A percentile compares a stretch with the other conserved stretches of the same genome.
These are phyloP conservation scores for Xiphias gladius DNA, from an alignment of 2,113 vertebrate species.

Conservation along the genomic window DNA sequence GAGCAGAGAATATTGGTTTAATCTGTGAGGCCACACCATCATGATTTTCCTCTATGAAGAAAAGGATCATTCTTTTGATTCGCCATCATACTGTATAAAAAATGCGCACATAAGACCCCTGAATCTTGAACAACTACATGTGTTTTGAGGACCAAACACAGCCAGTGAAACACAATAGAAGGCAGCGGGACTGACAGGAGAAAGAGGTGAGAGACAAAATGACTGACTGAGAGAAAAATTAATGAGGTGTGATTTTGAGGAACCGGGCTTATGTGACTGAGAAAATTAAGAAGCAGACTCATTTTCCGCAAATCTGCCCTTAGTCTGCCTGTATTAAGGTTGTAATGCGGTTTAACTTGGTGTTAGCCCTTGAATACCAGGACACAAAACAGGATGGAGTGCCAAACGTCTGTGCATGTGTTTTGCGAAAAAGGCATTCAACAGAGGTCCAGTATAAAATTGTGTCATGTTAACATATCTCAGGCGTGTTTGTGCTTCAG, in stretches of 20 bases:
- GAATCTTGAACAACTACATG: constrained; percentile 17
- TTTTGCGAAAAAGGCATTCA: constrained; percentile 55
- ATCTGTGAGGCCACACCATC: background rate
- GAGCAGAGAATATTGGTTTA: background rate
- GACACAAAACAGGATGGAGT: constrained; percentile 61
- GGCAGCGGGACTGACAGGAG: constrained; percentile 8
- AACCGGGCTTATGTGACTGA: background rate
- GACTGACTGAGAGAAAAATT: background rate
- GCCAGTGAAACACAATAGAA: background rate
- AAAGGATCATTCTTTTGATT: background rate
- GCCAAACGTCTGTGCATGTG: constrained; percentile 51
- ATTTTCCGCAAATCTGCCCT: constrained; percentile 14
- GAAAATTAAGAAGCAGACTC: background rate
- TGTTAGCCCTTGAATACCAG: constrained; percentile 56
- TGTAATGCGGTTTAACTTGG: constrained; percentile 21
- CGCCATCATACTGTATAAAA: constrained; percentile 1
- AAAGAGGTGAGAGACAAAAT: background rate
- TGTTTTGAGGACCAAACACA: constrained; percentile 24
- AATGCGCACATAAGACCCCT: constrained; percentile 26
- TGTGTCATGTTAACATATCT: constrained; percentile 7
- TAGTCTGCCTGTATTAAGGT: constrained; percentile 27
- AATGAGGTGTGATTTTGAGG: background rate
- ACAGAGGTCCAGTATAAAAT: constrained; percentile 41
- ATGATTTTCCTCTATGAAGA: background rate
- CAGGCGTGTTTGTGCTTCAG: constrained; percentile 36